Conservation (phyloP, 2,888 invertebrate genomes). For the Catocala sponsa region DNA sequence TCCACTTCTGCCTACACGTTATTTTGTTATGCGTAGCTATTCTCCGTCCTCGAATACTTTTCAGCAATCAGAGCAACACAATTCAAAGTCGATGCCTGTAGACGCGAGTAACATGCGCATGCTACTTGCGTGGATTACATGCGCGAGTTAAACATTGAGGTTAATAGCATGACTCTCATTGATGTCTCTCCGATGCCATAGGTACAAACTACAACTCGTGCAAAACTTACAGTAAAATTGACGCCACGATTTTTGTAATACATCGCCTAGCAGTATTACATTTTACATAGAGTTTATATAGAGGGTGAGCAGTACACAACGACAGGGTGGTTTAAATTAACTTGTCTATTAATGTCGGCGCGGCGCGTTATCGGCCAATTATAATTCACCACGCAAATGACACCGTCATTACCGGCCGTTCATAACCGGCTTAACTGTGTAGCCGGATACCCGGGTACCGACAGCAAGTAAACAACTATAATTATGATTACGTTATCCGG, state of each 20-base stretch:
- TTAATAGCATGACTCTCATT: no score
- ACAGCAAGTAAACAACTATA: constrained; percentile 34
- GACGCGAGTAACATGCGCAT: no score
- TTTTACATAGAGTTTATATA: constrained; percentile 29
- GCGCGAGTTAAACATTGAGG: no score
- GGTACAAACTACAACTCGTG: no score
- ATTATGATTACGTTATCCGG: not conserved
- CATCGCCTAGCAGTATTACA: not conserved
- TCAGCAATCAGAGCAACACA: no score
- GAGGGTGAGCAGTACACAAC: constrained; percentile 17
- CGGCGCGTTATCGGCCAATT: constrained; percentile 75
- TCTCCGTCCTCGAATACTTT: no score
- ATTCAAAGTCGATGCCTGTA: no score
- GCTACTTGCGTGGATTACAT: no score
- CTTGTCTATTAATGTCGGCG: constrained; percentile 53
- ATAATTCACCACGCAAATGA: constrained; percentile 85
- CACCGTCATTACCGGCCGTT: constrained; percentile 79
- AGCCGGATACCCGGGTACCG: constrained; percentile 65
- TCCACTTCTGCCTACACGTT: no score
- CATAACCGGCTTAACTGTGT: constrained; percentile 81
- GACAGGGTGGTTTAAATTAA: constrained; percentile 46
- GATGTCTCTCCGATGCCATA: no score
- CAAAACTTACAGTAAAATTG: no score
- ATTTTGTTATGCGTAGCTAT: no score
- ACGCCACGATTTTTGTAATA: not conserved